Evolutionary conservation across 2,888 invertebrate genomes (phyloP).

Genomic region (Meliscaeva auricollis): DNA sequence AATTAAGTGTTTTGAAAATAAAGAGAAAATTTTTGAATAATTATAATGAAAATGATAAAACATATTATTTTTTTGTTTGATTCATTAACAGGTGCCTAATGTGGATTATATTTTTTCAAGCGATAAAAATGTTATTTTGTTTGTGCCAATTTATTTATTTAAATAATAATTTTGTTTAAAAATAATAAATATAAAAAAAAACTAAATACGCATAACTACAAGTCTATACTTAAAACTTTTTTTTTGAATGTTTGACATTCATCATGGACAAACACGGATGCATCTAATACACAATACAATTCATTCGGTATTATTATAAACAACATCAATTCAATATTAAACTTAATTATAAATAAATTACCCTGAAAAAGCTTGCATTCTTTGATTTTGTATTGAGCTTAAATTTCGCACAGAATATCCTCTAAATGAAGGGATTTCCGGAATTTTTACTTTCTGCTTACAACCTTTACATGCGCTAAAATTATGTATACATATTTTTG

Average conservation of each 20-base stretch:
- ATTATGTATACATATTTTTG: constrained; percentile 56
- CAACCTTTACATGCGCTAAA: constrained; percentile 84
- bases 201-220: constrained; percentile 53
- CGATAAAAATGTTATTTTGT: constrained; percentile 34
- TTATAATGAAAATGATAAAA: constrained; percentile 43
- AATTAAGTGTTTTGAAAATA: constrained; percentile 30
- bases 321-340: constrained; percentile 23
- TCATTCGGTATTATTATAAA: neutral
- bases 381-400: constrained; percentile 81
- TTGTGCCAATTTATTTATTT: constrained; percentile 69
- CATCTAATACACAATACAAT: constrained; percentile 21
- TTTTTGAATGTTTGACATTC: neutral
- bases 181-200: constrained; percentile 18
- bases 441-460: constrained; percentile 83
- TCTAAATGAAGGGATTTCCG: constrained; percentile 83
- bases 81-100: constrained; percentile 39
- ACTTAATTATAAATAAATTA: constrained; percentile 77
- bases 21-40: constrained; percentile 44
- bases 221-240: neutral
- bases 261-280: constrained; percentile 7
- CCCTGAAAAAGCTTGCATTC: constrained; percentile 83
- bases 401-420: constrained; percentile 83
- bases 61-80: neutral
- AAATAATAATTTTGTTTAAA: constrained; percentile 26
- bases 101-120: constrained; percentile 45